Evolutionary conservation across 1,140 invertebrate species (phyloP), one percentile per base, ranked within the genome.

Genomic region (Brachionus rubens): DNA sequence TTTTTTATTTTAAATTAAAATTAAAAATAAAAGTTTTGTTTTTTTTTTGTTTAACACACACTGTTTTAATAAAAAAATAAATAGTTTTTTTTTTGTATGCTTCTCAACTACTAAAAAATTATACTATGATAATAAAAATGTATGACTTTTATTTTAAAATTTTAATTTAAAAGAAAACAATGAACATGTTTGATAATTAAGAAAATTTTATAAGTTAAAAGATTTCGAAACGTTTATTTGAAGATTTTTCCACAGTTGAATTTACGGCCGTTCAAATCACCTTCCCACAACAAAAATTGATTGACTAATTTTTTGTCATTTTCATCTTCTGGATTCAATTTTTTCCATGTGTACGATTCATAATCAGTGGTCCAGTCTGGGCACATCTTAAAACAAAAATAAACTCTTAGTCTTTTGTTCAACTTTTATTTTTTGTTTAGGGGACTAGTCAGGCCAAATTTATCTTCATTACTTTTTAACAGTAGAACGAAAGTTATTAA

Each of bases 201-300:
- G 33, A 36, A 36, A 36, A 36, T 36, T 36, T n/a, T n/a, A n/a
- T 5, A 9, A 36, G 33, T 5, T 9, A 5, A 36, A 36, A 5
- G 3, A 36, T 3, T 9, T 5, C 9, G 33, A 9, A 3, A 5
- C 9, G 33, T 68, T 91, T 91, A 99, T 88, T 99, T 99, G 88
- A 98, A 99, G 83, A 98, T 94, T 88, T 99, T 99, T 85, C 96
- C 96, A 88, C 98, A 92, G 85, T 96, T 97, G 87, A 98, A 96
- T 83, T 91, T 90, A 80, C 94, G 90, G 75, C 93, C 92, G 76
- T 89, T 84, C 83, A 92, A 93, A 81, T 98, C 92, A 70, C 92
- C 94, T 80, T 88, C 87, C 95, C 94, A 98, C 12, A 90, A 89
- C 82, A 98, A 91, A 85, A 98, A 98, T 81, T 96, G 90, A 78